A percentile compares a stretch with the other conserved stretches of the same genome.
phyloP scores from a whole-genome alignment of 2,797 vertebrate species.

The Hydrolagus colliei region DNA sequence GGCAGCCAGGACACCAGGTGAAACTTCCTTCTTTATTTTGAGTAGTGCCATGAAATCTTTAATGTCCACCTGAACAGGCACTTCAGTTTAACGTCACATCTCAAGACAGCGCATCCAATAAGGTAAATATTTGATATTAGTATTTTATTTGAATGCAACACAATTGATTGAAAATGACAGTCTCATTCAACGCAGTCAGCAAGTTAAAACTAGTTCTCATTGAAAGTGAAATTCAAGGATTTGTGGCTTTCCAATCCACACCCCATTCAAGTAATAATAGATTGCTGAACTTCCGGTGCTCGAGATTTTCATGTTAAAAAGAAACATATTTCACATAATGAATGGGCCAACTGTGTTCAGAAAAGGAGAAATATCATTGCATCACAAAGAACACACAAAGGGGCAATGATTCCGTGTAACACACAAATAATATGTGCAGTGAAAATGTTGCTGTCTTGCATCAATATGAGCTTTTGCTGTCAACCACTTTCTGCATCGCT shows the following conservation, averaged over 20 bases:
- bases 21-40: too few species aligned
- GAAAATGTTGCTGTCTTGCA: neutral
- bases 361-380: conserved; percentile 4
- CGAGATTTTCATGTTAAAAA: neutral
- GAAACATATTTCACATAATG: neutral
- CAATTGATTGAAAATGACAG: neutral
- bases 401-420: neutral
- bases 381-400: neutral
- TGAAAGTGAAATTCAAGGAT: neutral
- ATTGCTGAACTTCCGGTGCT: neutral
- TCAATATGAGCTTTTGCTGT: conserved; percentile 7
- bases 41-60: too few species aligned
- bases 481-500: conserved; percentile 11
- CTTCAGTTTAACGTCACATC: too few species aligned
- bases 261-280: neutral
- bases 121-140: too few species aligned
- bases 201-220: neutral
- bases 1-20: too few species aligned
- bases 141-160: neutral
- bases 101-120: too few species aligned
- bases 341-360: neutral
- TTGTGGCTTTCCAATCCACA: neutral
- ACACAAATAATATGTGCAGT: neutral
- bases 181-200: neutral
- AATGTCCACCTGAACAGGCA: too few species aligned